Evolutionary conservation across 1,140 invertebrate genomes (phyloP), one percentile per base, ranked within the genome.

Genomic region (Caenorhabditis tropicalis): DNA sequence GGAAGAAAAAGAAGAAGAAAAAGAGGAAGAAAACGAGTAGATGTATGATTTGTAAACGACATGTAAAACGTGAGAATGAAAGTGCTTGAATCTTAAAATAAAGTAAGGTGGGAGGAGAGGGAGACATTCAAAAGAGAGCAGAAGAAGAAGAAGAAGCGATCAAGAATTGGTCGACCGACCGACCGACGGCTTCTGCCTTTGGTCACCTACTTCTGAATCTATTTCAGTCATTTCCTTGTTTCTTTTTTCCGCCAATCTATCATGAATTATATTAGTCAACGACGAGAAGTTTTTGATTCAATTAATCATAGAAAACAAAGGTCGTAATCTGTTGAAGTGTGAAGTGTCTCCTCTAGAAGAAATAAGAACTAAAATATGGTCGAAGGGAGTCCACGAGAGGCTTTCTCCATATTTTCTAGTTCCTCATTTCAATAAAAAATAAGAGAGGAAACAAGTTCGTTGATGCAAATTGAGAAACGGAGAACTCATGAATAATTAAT

Each of bases 11-110:
- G 27, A 81, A 29, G 2, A 27, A 27, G 24, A 27, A 0, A 43
- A 33, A 12, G 43, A 56, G 43, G 65, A 46, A 74, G 29, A 46
- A 74, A 36, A 74, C 19, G 31, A 74, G 16, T n/a, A 39, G 51
- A 39, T 33, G 31, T 33, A 81, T 81, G 74, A 49, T 79, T 27
- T 79, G 21, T 79, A 79, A 48, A 79, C 48, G 74, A 33, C 48
- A 24, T 79, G 74, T 79, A 29, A 43, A 51, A 51, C 48, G 39
- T 79, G 43, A 79, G 74, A 48, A 51, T 53, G 21, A 81, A 39
- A 53, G 51, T 56, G 27, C 65, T 39, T 19, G 48, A 33, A n/a
- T 39, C 29, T 56, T 81, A 31, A 81, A 33, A 79, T 49, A 51
- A 81, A 36, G 79, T 53, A 33, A n/a, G 10, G 7, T 16, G 16